These are phyloP conservation scores for Lasioglossum villosulum DNA, from an alignment of 2,888 invertebrate genomes.

Conservation along the genomic window DNA sequence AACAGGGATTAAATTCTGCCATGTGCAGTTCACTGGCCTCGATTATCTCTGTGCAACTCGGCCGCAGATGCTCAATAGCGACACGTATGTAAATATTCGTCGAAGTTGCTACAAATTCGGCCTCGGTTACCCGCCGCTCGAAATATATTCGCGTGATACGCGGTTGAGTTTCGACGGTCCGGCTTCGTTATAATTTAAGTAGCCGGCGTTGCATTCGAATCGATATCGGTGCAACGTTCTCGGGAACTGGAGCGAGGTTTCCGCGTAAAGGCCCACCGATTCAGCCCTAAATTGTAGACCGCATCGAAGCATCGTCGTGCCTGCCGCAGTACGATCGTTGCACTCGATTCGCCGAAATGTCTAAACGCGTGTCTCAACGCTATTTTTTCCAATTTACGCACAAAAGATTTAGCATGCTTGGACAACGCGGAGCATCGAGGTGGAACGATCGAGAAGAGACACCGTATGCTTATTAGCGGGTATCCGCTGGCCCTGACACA, in stretches of 20 bases:
- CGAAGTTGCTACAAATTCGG: conserved; percentile 32
- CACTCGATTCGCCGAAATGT: background rate
- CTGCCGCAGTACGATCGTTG: background rate
- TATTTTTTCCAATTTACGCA: no score
- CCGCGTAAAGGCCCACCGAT: conserved; percentile 16
- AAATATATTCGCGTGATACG: background rate
- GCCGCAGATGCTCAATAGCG: background rate
- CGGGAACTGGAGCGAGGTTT: conserved; percentile 38
- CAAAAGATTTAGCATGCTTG: no score
- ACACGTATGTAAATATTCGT: conserved; percentile 23
- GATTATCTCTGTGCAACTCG: background rate
- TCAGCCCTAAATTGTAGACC: conserved; percentile 39
- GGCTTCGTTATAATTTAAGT: conserved; percentile 45
- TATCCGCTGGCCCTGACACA: background rate
- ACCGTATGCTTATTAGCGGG: background rate
- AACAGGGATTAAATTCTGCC: background rate
- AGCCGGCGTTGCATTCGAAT: conserved; percentile 36
- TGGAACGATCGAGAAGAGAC: background rate
- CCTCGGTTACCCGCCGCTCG: background rate
- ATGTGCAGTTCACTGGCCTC: background rate
- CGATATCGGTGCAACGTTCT: conserved; percentile 32
- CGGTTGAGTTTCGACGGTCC: conserved; percentile 30
- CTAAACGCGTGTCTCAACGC: background rate
- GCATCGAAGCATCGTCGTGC: background rate
- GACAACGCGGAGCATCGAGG: background rate